phyloP scores from a whole-genome alignment of 2,888 invertebrate genomes.

The Eurytoma adleriae region DNA sequence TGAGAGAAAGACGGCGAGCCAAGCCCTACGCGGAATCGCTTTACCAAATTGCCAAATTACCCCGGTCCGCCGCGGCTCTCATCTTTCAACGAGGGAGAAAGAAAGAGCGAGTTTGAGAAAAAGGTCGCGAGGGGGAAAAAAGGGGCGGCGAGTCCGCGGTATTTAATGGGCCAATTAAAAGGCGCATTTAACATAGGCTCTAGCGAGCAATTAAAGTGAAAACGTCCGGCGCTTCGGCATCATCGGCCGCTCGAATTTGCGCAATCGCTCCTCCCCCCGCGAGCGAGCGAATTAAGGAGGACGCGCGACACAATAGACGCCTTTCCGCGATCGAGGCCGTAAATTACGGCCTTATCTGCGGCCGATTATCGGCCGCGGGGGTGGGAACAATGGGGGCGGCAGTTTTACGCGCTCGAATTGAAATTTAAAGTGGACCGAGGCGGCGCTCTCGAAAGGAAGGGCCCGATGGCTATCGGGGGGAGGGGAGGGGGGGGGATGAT shows the following conservation, averaged over 20 bases:
- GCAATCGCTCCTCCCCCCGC: slow-evolving; percentile 25
- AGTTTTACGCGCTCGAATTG: no score
- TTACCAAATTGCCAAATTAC: slow-evolving; percentile 34
- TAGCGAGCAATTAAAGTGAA: slow-evolving; percentile 50
- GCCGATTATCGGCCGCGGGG: no score
- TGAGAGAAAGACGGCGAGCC: slow-evolving; percentile 8
- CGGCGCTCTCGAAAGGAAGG: no score
- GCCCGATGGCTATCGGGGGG: no score
- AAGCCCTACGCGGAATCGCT: slow-evolving; percentile 14
- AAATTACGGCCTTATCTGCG: no score
- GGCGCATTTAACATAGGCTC: slow-evolving; percentile 38
- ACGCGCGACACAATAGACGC: background rate
- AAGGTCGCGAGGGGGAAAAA: background rate
- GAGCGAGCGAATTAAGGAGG: background rate
- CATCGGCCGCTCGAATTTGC: slow-evolving; percentile 34
- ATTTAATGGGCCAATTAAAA: slow-evolving; percentile 53
- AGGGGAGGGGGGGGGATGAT: no score
- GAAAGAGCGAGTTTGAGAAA: background rate
- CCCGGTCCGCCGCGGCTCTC: slow-evolving; percentile 10
- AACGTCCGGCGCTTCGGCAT: slow-evolving; percentile 41
- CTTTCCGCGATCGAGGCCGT: no score
- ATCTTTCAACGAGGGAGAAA: background rate
- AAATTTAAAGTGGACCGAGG: no score
- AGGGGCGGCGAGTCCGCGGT: background rate
- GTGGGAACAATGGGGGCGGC: no score